Conservation (phyloP, 2,888 invertebrate species). For the Deilephila elpenor region DNA sequence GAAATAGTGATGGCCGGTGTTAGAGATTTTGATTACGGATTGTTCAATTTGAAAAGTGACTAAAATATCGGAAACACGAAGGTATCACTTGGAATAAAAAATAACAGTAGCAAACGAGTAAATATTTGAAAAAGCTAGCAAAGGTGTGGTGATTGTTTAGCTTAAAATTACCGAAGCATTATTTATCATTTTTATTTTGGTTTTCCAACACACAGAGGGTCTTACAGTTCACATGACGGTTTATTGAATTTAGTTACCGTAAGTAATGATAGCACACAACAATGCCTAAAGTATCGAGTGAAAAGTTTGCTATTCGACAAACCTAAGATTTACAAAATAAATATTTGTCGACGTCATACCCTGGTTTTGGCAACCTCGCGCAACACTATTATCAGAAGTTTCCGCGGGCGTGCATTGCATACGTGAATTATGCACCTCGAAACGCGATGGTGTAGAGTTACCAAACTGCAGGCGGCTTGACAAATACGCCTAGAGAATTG, state of each 20-base stretch:
- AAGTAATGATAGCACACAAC: no score
- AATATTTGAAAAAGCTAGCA: no score
- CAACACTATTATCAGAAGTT: not conserved
- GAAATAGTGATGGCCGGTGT: slow-evolving; percentile 1
- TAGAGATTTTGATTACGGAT: not conserved
- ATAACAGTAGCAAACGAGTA: no score
- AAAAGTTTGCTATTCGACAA: no score
- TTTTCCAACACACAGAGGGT: no score
- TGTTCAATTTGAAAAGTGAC: not conserved
- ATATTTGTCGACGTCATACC: not conserved
- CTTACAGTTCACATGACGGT: no score
- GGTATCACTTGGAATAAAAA: no score
- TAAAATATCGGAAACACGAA: not conserved
- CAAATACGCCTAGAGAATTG: slow-evolving; percentile 39
- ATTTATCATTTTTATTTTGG: no score
- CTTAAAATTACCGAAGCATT: no score
- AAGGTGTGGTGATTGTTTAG: no score
- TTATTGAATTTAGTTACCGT: no score
- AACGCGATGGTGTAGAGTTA: slow-evolving; percentile 37
- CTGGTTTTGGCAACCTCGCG: not conserved
- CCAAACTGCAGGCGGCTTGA: slow-evolving; percentile 40
- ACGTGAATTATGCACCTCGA: slow-evolving; percentile 47
- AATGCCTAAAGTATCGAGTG: no score
- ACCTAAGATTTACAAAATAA: not conserved
- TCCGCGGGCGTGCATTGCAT: slow-evolving; percentile 37